Evolutionary conservation across 2,888 invertebrate species (phyloP).

Genomic region (Erpobdella octoculata): DNA sequence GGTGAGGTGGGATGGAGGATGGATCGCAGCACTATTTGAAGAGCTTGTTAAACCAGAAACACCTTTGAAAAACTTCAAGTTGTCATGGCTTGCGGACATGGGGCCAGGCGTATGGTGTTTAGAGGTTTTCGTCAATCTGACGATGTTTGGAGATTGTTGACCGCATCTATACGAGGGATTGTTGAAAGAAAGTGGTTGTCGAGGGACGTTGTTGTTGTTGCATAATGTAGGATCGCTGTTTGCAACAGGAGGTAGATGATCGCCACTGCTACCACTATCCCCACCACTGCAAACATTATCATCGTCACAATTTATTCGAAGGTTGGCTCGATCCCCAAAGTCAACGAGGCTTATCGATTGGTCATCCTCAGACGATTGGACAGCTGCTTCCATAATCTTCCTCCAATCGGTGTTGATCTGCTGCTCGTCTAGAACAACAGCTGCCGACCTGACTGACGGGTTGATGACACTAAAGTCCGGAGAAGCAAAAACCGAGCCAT

Average conservation of each 20-base stretch:
- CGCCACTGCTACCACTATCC: neutral
- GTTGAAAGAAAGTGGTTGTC: neutral
- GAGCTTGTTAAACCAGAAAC: neutral
- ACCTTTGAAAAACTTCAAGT: neutral
- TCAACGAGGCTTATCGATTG: constrained; percentile 1
- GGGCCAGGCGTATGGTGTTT: neutral
- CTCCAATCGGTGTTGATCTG: neutral
- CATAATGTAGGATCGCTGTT: too few species aligned
- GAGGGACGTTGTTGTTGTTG: neutral
- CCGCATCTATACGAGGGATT: neutral
- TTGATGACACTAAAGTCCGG: neutral
- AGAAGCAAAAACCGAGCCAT: neutral
- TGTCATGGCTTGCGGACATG: neutral
- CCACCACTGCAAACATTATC: neutral
- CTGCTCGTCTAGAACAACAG: neutral
- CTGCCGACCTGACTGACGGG: neutral
- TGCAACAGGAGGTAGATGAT: too few species aligned
- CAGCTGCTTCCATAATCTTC: constrained; percentile 1
- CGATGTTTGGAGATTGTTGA: neutral
- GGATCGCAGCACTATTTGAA: neutral
- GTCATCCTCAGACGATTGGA: neutral
- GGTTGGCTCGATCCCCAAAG: neutral
- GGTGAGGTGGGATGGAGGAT: too few species aligned
- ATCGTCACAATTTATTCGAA: neutral
- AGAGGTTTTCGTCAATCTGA: neutral